Evolutionary conservation across 2,113 vertebrate species (phyloP).

Genomic region (Cinclus cinclus): DNA sequence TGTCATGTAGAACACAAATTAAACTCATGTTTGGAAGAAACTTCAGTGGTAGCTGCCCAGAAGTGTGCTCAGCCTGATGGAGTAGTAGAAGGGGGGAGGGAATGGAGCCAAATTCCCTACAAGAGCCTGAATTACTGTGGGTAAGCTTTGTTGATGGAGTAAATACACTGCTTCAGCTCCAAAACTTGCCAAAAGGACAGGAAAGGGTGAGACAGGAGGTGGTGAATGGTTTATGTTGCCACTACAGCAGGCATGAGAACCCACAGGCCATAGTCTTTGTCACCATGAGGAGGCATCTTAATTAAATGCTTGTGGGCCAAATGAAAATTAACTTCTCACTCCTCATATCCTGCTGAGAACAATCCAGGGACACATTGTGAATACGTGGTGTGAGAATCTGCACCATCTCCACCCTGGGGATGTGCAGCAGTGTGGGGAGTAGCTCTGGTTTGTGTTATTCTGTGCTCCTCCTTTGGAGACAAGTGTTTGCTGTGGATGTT

Average conservation of each 20-base stretch:
- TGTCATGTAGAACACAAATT: conserved; percentile 50
- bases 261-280: not conserved
- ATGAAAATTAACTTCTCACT: not conserved
- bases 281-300: not conserved
- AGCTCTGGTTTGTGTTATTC: not conserved
- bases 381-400: not conserved
- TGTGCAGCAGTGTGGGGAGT: not conserved
- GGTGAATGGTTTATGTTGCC: accelerated
- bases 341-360: not conserved
- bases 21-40: conserved; percentile 48
- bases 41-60: conserved; percentile 21
- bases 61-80: conserved; percentile 35
- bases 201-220: not conserved
- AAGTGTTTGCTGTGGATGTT: not conserved
- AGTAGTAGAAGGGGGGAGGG: not conserved
- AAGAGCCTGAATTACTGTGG: not conserved
- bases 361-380: accelerated
- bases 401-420: not conserved
- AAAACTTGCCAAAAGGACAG: not conserved
- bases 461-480: not conserved
- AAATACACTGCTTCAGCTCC: not conserved
- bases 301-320: not conserved
- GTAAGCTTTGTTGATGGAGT: not conserved
- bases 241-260: not conserved
- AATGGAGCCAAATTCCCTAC: not conserved